These are phyloP conservation scores for Danaus melanippus DNA, from an alignment of 1,140 invertebrate species.

Conservation along the genomic window DNA sequence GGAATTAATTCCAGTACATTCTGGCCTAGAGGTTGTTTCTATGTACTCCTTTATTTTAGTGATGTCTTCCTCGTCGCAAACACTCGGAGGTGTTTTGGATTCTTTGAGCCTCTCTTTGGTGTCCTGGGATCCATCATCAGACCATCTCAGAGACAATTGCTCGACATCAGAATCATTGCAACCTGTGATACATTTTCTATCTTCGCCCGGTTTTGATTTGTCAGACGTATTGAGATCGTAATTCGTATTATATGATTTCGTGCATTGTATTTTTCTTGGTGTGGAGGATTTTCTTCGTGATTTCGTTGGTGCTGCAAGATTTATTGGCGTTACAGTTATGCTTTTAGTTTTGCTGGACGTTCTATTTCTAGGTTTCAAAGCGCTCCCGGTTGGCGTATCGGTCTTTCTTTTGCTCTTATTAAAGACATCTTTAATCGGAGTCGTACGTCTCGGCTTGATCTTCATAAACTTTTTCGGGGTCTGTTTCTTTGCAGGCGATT, in stretches of 20 bases:
- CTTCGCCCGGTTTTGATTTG: conserved; percentile 18
- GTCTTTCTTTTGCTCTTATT: conserved; percentile 25
- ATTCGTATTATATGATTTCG: conserved; percentile 46
- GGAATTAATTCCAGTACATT: conserved; percentile 12
- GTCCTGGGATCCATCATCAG: conserved; percentile 53
- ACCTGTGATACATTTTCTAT: conserved; percentile 16
- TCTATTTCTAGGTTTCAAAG: conserved; percentile 27
- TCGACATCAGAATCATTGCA: conserved; percentile 43
- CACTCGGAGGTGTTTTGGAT: conserved; percentile 7
- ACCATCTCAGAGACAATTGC: conserved; percentile 43
- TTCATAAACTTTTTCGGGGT: conserved; percentile 51
- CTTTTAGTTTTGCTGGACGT: conserved; percentile 34
- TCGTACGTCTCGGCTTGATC: conserved; percentile 45
- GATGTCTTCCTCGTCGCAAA: conserved; percentile 45
- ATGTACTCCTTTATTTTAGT: conserved; percentile 55
- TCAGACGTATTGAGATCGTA: conserved; percentile 38
- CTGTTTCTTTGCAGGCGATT: conserved; percentile 44
- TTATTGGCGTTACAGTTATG: conserved; percentile 18
- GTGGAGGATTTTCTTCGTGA: conserved; percentile 61
- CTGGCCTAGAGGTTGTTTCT: conserved; percentile 26
- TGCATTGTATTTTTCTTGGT: conserved; percentile 57
- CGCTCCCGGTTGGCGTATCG: conserved; percentile 16
- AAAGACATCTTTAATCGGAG: conserved; percentile 40
- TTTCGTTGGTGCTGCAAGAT: conserved; percentile 38
- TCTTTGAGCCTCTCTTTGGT: conserved; percentile 24